Evolutionary conservation across 2,797 vertebrate genomes (phyloP), one percentile per base, ranked within the genome.

Genomic region (Sebastes itinus): DNA sequence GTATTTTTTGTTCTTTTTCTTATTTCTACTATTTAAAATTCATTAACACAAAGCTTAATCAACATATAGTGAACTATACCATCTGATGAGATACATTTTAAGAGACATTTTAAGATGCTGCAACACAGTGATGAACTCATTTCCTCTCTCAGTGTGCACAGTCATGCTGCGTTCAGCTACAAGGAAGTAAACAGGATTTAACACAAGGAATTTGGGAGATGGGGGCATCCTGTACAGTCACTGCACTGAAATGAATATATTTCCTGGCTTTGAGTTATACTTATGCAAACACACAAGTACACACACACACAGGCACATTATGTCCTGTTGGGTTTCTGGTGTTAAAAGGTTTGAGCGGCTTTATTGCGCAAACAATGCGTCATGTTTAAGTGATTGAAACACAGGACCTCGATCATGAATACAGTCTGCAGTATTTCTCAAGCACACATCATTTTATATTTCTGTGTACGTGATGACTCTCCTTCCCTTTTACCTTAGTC

Each of bases 331-430:
- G 13, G n/a, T 56, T n/a, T 8, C 14, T 46, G 42, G 12, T 35
- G 5, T 16, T 22, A 23, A 52, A 65, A 32, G 7, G 18, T 27
- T 46, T 18, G 7, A 33, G 4, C n/a, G 7, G 9, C 20, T n/a
- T 62, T 55, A 18, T 56, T 76, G 10, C 32, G 72, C 23, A 80
- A 85, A 87, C 77, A 55, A 3, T 60, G 46, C 0, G 3, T 78
- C 22, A 71, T 11, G 18, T 33, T 33, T n/a, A 2, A 6, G n/a
- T 35, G 59, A 56, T 27, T 6, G 16, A 42, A 52, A 7, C 12
- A 16, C 0, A 6, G 3, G 14, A 61, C 7, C 16, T 35, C 11
- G 0, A 54, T 4, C 0, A 18, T 3, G 11, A 60, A 18, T 6
- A 20, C 27, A 4, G 11, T 30, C 2, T 11, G 1, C 25, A 16